A percentile compares a stretch with the other conserved stretches of the same genome.
Evolutionary conservation across 2,888 invertebrate species (phyloP).

Genomic region (Athalia circularis): DNA sequence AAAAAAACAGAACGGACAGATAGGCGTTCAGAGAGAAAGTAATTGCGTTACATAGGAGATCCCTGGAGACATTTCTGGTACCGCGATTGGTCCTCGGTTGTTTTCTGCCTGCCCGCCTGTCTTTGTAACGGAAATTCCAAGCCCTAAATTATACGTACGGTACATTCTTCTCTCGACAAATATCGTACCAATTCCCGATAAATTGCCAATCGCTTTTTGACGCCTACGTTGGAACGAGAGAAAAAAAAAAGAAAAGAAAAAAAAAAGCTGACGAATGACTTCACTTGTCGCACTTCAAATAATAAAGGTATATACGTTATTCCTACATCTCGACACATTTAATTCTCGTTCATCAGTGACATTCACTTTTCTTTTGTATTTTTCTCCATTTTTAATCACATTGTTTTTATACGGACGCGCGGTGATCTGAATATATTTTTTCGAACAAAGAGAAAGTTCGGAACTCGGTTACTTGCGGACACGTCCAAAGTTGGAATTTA

Average conservation of each 20-base stretch:
- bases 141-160: constrained; percentile 10
- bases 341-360: not conserved
- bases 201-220: constrained; percentile 34
- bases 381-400: not conserved
- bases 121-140: constrained; percentile 29
- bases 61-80: constrained; percentile 41
- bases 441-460: not conserved
- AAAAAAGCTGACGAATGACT: no score
- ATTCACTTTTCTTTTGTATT: not conserved
- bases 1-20: constrained; percentile 23
- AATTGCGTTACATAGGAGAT: constrained; percentile 40
- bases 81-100: constrained; percentile 7
- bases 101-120: not conserved
- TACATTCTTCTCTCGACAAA: constrained; percentile 19
- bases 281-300: no score
- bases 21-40: constrained; percentile 36
- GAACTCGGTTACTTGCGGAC: constrained; percentile 10
- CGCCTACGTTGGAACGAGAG: not conserved
- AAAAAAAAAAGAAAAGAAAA: no score
- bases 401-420: not conserved
- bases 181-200: not conserved
- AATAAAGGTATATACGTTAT: no score
- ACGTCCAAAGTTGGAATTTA: constrained; percentile 18
- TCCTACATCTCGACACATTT: no score
- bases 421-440: not conserved